These are phyloP conservation scores for Drosophila sp. DNA, from an alignment of 1,140 invertebrate genomes.

Conservation along the genomic window DNA sequence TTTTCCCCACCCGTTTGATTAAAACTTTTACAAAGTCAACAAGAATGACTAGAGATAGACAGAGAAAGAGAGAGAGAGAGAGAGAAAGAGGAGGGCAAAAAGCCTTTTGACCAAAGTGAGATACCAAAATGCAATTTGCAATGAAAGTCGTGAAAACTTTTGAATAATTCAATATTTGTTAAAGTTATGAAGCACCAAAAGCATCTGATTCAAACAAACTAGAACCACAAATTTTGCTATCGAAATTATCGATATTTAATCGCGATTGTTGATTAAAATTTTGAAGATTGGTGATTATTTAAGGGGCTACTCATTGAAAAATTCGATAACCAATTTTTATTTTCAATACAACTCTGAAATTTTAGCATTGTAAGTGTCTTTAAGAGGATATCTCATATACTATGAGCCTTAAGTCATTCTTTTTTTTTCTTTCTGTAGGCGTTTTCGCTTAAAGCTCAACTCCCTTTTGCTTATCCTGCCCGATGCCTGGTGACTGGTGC, in stretches of 20 bases:
- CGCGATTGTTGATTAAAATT: too few relatives aligned
- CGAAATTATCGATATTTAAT: too few relatives aligned
- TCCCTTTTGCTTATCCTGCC: neutral
- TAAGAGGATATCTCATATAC: too few relatives aligned
- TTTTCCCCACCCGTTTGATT: constrained; percentile 27
- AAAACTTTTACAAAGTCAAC: constrained; percentile 54
- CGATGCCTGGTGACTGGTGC: neutral
- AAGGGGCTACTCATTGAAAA: too few relatives aligned
- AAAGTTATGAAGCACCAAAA: constrained; percentile 5
- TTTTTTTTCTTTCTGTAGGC: neutral
- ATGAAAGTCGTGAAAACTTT: constrained; percentile 55
- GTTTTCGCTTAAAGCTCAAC: constrained; percentile 17
- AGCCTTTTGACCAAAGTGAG: constrained; percentile 43
- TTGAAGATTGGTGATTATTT: too few relatives aligned
- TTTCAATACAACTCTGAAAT: too few relatives aligned
- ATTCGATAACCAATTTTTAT: too few relatives aligned
- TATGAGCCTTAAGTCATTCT: neutral
- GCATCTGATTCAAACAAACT: too few relatives aligned
- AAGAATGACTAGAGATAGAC: constrained; percentile 6
- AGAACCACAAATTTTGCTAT: too few relatives aligned
- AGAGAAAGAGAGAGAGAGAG: neutral
- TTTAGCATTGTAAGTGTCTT: too few relatives aligned
- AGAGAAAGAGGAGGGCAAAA: neutral
- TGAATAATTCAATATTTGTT: constrained; percentile 48
- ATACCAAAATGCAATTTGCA: constrained; percentile 72